Evolutionary conservation across 1,140 invertebrate genomes (phyloP).

Genomic region (Habropoda laboriosa): DNA sequence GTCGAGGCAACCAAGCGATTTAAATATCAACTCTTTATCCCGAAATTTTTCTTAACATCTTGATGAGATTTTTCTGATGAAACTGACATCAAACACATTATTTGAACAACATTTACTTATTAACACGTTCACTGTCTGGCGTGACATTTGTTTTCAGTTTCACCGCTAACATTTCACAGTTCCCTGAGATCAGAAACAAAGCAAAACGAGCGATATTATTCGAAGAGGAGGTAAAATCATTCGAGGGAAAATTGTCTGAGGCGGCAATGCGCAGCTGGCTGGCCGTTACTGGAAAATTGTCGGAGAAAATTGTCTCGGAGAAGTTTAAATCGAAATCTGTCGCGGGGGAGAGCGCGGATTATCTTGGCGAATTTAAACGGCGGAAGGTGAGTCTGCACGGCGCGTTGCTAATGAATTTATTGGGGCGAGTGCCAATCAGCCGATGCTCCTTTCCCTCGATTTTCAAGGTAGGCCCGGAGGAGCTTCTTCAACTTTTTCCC

Average conservation of each 20-base stretch:
- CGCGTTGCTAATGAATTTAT: conserved; percentile 50
- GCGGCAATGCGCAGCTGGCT: too few species aligned
- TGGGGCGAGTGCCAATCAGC: conserved; percentile 48
- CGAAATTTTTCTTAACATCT: too few species aligned
- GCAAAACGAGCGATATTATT: too few species aligned
- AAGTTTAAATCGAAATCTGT: conserved; percentile 1
- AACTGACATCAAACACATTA: too few species aligned
- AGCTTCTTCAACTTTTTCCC: conserved; percentile 21
- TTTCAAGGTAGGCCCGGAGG: conserved; percentile 1
- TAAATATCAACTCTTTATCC: too few species aligned
- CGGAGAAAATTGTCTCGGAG: not conserved
- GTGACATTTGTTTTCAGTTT: too few species aligned
- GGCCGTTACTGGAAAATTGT: not conserved
- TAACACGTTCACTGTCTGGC: too few species aligned
- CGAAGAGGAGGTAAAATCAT: not conserved
- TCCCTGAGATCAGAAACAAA: too few species aligned
- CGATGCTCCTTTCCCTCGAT: conserved; percentile 29
- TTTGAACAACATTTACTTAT: too few species aligned
- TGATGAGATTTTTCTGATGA: too few species aligned
- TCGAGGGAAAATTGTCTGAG: not conserved
- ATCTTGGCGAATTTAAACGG: not conserved
- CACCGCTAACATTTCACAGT: too few species aligned
- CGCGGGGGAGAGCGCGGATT: not conserved
- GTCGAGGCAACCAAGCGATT: too few species aligned
- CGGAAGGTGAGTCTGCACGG: not conserved